Percentiles rank a stretch among this genome's conserved stretches.
phyloP scores from a whole-genome alignment of 2,888 invertebrate species.

The Himalopsyche kuldschensis region DNA sequence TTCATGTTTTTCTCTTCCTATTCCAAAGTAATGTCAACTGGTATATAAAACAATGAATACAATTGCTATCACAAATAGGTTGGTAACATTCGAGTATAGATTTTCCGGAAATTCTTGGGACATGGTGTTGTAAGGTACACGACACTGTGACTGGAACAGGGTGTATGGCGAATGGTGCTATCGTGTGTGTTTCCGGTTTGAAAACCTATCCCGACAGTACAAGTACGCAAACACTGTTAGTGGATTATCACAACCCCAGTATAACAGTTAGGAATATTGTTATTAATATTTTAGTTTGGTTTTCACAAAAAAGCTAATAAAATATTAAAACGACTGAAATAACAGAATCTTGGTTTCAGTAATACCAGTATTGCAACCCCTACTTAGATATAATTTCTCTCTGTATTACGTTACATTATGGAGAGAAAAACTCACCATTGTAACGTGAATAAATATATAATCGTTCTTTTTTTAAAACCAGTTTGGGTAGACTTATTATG shows the following conservation, averaged over 20 bases:
- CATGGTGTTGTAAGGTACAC: neutral
- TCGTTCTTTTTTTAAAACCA: too few relatives aligned
- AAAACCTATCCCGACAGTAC: neutral
- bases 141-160: neutral
- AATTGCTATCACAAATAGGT: neutral
- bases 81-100: neutral
- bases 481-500: too few relatives aligned
- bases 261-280: neutral
- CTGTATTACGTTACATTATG: too few relatives aligned
- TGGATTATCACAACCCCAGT: neutral
- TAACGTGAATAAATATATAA: too few relatives aligned
- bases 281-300: too few relatives aligned
- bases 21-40: neutral
- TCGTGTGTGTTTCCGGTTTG: neutral
- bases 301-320: too few relatives aligned
- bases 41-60: neutral
- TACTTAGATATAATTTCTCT: too few relatives aligned
- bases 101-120: neutral
- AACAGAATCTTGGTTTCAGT: too few relatives aligned
- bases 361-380: too few relatives aligned
- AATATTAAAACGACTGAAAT: too few relatives aligned
- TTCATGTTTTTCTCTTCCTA: neutral
- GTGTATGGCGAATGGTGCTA: neutral
- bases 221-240: neutral
- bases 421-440: too few relatives aligned